Percentiles rank a stretch among this genome's conserved stretches.
These are phyloP conservation scores for Drosophila robusta DNA, from an alignment of 2,888 invertebrate species.

Conservation along the genomic window DNA sequence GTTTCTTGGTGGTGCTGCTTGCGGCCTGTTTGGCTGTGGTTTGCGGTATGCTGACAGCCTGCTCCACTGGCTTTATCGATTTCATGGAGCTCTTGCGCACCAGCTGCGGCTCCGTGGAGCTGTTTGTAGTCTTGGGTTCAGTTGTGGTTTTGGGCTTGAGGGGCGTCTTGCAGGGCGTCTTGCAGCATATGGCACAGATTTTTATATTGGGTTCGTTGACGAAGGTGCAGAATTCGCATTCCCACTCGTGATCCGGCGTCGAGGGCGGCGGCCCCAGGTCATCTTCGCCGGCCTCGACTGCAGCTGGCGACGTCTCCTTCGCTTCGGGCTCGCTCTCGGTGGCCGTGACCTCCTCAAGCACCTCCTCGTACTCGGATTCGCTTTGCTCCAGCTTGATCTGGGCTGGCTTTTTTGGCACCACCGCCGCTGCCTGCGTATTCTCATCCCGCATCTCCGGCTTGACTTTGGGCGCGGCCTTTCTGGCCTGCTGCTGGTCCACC, in stretches of 20 bases:
- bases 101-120: conserved; percentile 25
- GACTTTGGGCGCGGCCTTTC: conserved; percentile 34
- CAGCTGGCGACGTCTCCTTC: conserved; percentile 11
- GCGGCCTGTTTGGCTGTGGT: conserved; percentile 25
- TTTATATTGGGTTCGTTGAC: conserved; percentile 92
- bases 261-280: conserved; percentile 85
- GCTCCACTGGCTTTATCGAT: conserved; percentile 28
- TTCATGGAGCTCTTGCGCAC: conserved; percentile 60
- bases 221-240: conserved; percentile 96
- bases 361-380: conserved; percentile 58
- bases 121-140: conserved; percentile 16
- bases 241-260: conserved; percentile 89
- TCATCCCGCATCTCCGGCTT: conserved; percentile 64
- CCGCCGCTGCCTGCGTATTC: conserved; percentile 60
- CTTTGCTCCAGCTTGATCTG: conserved; percentile 23
- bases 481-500: conserved; percentile 57
- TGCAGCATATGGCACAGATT: conserved; percentile 94
- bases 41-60: not conserved
- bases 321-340: conserved; percentile 55
- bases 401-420: conserved; percentile 48
- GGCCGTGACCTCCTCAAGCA: conserved; percentile 43
- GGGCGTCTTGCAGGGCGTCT: conserved; percentile 88
- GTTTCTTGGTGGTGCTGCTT: conserved; percentile 24
- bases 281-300: conserved; percentile 57
- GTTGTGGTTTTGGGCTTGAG: conserved; percentile 32